Evolutionary conservation across 2,113 vertebrate genomes (phyloP), one percentile per base, ranked within the genome.

Genomic region (Cheilinus undulatus): DNA sequence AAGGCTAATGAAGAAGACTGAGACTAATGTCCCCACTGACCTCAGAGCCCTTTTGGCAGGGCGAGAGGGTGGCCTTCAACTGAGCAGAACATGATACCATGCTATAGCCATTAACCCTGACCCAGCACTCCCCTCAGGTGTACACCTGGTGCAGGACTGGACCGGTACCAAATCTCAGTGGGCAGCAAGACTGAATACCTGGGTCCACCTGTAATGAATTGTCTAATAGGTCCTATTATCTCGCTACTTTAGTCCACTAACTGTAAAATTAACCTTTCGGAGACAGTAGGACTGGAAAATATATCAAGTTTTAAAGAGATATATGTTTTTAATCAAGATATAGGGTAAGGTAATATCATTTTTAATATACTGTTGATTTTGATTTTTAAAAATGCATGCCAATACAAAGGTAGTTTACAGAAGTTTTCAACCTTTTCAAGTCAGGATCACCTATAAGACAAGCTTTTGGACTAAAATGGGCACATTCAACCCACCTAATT

Each of bases 81-180:
- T 80, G 89, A 81, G 88, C 73, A 59, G 83, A 88, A 88, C 90
- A 90, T 82, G 89, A 73, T 78, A 86, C 73, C 19, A 46, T 63
- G 72, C 77, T 77, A 74, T 32, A 84, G 71, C 86, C 69, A 88
- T 91, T 92, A 91, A 90, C 91, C 92, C 89, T 69, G 84, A 81
- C 74, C 78, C 70, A 76, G 73, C 76, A 28, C 85, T 77, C 76
- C 86, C 83, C 67, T 72, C 79, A 69, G 80, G 64, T 73, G 78
- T 72, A 85, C 90, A 92, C 89, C 91, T 90, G 89, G 75, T 72
- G 59, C 67, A 88, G 75, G 73, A 85, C 86, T 90, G 88, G 91
- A 88, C 84, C 76, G 36, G 86, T 65, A 90, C 88, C 86, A 91
- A 86, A 50, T 91, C 87, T 87, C 88, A 86, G 88, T 87, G 85